phyloP scores from a whole-genome alignment of 2,888 invertebrate genomes.

The Aleiodes leptofemur region DNA sequence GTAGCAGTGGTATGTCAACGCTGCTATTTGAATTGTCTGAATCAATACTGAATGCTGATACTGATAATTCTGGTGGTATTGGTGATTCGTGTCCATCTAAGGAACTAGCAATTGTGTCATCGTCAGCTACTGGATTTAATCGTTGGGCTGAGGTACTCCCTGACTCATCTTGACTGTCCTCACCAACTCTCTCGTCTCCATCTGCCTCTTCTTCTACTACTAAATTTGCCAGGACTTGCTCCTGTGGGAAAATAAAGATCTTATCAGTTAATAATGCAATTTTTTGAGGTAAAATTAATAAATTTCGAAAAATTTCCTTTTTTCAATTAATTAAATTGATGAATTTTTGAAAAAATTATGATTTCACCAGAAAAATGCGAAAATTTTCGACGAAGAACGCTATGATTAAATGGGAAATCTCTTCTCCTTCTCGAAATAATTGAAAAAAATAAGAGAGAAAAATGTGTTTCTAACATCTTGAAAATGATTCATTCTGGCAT shows the following conservation, averaged over 20 bases:
- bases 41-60: slow-evolving; percentile 75
- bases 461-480: too few relatives aligned
- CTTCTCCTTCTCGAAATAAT: too few relatives aligned
- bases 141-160: slow-evolving; percentile 68
- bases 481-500: too few relatives aligned
- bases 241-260: slow-evolving; percentile 57
- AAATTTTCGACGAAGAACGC: too few relatives aligned
- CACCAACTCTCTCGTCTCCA: slow-evolving; percentile 72
- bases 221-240: slow-evolving; percentile 71
- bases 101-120: slow-evolving; percentile 76
- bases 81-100: slow-evolving; percentile 73
- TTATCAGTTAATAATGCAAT: neutral
- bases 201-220: slow-evolving; percentile 73
- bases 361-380: too few relatives aligned
- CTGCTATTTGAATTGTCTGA: slow-evolving; percentile 79
- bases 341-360: too few relatives aligned
- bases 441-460: too few relatives aligned
- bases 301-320: neutral
- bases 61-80: slow-evolving; percentile 72
- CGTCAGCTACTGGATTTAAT: slow-evolving; percentile 74
- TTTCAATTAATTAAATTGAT: too few relatives aligned
- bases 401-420: too few relatives aligned
- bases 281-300: too few relatives aligned
- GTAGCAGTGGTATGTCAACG: slow-evolving; percentile 78
- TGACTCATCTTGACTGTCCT: slow-evolving; percentile 74